Conservation (phyloP, 2,113 vertebrate genomes). For the Gnathochromis pfefferi region DNA sequence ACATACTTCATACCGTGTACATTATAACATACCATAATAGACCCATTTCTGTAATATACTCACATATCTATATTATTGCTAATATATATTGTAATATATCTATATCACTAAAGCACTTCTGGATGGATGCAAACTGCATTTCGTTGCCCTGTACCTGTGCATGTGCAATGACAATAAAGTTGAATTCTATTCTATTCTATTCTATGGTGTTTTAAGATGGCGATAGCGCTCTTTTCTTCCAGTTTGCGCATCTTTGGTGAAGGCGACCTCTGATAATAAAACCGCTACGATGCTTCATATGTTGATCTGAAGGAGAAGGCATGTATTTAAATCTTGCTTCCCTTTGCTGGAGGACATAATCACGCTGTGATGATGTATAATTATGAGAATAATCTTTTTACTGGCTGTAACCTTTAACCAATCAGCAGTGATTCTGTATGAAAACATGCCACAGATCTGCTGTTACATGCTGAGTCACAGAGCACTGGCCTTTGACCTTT, state of each 20-base stretch:
- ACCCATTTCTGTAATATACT: too few relatives aligned
- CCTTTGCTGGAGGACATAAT: not conserved
- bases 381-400: not conserved
- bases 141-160: too few relatives aligned
- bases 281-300: not conserved
- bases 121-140: too few relatives aligned
- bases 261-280: not conserved
- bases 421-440: not conserved
- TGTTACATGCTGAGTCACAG: not conserved
- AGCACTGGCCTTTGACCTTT: not conserved
- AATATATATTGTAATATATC: too few relatives aligned
- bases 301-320: not conserved
- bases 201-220: not conserved
- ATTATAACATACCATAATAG: too few relatives aligned
- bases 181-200: too few relatives aligned
- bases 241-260: not conserved
- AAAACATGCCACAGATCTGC: not conserved
- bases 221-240: fast-evolving
- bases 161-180: too few relatives aligned
- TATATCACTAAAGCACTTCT: too few relatives aligned
- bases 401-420: not conserved
- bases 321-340: not conserved
- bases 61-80: too few relatives aligned
- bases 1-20: too few relatives aligned
- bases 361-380: not conserved